Percentiles rank a stretch among this genome's conserved stretches.
Evolutionary conservation across 2,888 invertebrate species (phyloP).

Genomic region (Spialia ferax): DNA sequence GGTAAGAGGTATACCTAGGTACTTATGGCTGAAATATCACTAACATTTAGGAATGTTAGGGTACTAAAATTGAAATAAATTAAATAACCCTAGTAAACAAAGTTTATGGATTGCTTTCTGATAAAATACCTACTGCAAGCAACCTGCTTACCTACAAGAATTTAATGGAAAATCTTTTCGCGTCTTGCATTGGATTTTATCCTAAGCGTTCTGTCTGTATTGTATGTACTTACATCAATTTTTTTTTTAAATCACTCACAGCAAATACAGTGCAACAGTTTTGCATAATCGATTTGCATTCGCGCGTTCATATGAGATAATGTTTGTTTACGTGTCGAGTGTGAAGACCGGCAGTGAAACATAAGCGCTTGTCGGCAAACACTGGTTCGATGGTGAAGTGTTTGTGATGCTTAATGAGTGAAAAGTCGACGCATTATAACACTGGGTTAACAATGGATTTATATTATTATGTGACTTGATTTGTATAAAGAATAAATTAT

Average conservation of each 20-base stretch:
- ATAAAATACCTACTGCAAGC: too few relatives aligned
- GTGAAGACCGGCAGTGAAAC: slow-evolving; percentile 20
- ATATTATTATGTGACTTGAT: too few relatives aligned
- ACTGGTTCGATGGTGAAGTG: slow-evolving; percentile 19
- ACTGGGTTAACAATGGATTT: neutral
- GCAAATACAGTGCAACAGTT: slow-evolving; percentile 15
- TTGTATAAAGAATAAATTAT: neutral
- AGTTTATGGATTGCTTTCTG: neutral
- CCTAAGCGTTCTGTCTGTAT: neutral
- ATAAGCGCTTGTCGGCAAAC: slow-evolving; percentile 13
- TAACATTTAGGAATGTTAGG: neutral
- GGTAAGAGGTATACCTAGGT: neutral
- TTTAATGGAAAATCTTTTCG: too few relatives aligned
- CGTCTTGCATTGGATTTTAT: neutral
- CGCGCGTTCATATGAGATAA: slow-evolving; percentile 33
- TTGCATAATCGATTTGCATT: slow-evolving; percentile 18
- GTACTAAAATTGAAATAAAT: neutral
- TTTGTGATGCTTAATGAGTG: slow-evolving; percentile 24
- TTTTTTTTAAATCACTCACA: neutral
- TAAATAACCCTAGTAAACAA: neutral
- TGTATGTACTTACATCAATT: neutral
- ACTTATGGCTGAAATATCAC: neutral
- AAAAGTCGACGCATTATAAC: slow-evolving; percentile 9
- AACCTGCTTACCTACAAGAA: too few relatives aligned
- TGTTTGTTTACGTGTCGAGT: slow-evolving; percentile 31